A percentile compares a stretch with the other conserved stretches of the same genome.
Evolutionary conservation across 37 sponge, comb jelly and placozoan species (phyloP).

Genomic region (Axinella damicornis): DNA sequence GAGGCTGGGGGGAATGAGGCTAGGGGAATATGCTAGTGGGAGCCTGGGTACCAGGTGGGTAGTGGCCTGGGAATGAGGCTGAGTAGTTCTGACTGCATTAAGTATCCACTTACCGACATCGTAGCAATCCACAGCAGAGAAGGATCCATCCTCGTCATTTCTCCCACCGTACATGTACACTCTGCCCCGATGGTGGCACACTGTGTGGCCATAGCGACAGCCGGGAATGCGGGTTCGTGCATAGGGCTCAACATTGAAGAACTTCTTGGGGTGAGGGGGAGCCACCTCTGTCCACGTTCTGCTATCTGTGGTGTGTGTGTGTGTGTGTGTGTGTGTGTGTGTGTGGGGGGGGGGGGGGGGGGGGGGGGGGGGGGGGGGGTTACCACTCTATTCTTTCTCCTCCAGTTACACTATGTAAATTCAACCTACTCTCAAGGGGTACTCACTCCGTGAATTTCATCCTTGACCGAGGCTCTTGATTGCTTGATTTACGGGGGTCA

Average conservation of each 20-base stretch:
- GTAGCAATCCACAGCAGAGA: conserved; percentile 64
- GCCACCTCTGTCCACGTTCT: conserved; percentile 11
- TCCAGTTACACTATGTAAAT: no score
- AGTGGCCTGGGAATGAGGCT: no score
- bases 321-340: neutral
- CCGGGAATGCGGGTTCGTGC: conserved; percentile 24
- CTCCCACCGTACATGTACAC: conserved; percentile 86
- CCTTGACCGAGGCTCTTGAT: no score
- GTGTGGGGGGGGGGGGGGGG: no score
- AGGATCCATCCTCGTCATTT: conserved; percentile 83
- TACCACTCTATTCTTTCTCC: no score
- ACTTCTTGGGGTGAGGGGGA: conserved; percentile 13
- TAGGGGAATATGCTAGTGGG: neutral
- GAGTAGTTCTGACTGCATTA: no score
- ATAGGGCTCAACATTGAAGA: conserved; percentile 12
- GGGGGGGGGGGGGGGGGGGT: no score
- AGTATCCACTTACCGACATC: conserved; percentile 63
- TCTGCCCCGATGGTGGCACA: conserved; percentile 57
- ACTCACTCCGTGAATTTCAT: no score
- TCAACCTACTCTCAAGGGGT: no score
- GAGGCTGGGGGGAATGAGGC: no score
- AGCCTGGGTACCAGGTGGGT: no score
- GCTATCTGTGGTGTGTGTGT: neutral
- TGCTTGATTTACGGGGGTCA: no score
- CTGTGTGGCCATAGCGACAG: conserved; percentile 80